Percentiles rank a stretch among this genome's conserved stretches.
Conservation (phyloP, 2,113 vertebrate species). For the Nerophis lumbriciformis region DNA sequence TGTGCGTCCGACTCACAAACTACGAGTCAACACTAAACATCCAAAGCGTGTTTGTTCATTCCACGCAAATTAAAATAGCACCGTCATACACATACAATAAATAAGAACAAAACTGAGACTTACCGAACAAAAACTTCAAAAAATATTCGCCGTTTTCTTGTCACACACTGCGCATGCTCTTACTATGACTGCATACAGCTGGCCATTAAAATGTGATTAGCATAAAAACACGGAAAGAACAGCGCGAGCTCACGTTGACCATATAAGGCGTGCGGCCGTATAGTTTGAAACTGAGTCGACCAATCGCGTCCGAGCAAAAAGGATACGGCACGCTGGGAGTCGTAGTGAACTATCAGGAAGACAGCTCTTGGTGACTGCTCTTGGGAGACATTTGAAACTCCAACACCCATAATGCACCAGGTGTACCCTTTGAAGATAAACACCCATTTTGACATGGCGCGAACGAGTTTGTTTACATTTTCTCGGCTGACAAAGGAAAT, state of each 20-base stretch:
- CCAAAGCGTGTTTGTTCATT: background rate
- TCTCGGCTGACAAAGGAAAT: slow-evolving; percentile 8
- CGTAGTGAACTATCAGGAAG: slow-evolving; percentile 35
- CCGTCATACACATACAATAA: background rate
- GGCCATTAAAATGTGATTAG: slow-evolving; percentile 63
- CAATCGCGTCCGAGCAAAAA: slow-evolving; percentile 50
- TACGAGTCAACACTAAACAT: slow-evolving; percentile 1
- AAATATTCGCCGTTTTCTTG: slow-evolving; percentile 62
- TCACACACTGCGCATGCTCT: slow-evolving; percentile 72
- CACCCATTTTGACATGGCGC: slow-evolving; percentile 57
- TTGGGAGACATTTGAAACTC: slow-evolving; percentile 23
- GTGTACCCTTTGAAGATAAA: slow-evolving; percentile 37
- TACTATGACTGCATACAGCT: slow-evolving; percentile 72
- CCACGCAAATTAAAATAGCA: background rate
- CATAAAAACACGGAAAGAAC: slow-evolving; percentile 66
- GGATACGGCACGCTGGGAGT: slow-evolving; percentile 55
- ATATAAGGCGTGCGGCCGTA: slow-evolving; percentile 66
- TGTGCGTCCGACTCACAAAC: slow-evolving; percentile 7
- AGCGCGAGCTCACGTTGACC: slow-evolving; percentile 46
- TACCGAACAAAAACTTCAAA: slow-evolving; percentile 77
- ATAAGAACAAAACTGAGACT: slow-evolving; percentile 54
- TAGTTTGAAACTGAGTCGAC: slow-evolving; percentile 59
- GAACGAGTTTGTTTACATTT: slow-evolving; percentile 70
- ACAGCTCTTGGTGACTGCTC: rapidly evolving
- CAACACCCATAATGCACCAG: slow-evolving; percentile 43